Percentiles rank a stretch among this genome's conserved stretches.
phyloP scores from a whole-genome alignment of 1,140 invertebrate species.

The Drosophila pallidifrons region DNA sequence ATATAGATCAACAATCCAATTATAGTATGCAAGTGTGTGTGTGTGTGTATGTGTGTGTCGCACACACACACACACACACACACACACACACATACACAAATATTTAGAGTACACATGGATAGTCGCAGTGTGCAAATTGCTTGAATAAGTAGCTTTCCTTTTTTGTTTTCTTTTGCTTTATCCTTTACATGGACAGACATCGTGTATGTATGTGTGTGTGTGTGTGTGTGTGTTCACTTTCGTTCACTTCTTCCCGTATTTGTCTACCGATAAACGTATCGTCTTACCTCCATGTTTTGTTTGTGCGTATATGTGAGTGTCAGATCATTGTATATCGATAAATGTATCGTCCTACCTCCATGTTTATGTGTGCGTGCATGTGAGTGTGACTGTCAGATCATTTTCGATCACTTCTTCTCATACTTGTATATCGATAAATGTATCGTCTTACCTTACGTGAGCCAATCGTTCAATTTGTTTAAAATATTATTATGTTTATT shows the following conservation, averaged over 20 bases:
- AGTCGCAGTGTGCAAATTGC: constrained; percentile 2
- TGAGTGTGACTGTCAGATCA: not conserved
- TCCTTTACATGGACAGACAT: not conserved
- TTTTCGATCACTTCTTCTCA: too few relatives aligned
- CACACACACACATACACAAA: not conserved
- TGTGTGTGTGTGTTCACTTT: too few relatives aligned
- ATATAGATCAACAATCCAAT: constrained; percentile 45
- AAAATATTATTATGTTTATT: constrained; percentile 10
- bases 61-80: constrained; percentile 1
- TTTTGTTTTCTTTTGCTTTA: not conserved
- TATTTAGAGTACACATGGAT: constrained; percentile 3
- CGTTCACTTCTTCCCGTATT: too few relatives aligned
- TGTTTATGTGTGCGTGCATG: not conserved
- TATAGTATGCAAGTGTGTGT: constrained; percentile 17
- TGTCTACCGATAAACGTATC: too few relatives aligned
- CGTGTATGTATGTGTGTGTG: not conserved
- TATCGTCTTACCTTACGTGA: not conserved
- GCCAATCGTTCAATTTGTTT: constrained; percentile 11
- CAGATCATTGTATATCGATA: too few relatives aligned
- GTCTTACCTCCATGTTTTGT: too few relatives aligned
- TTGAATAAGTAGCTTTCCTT: not conserved
- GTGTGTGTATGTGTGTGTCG: not conserved
- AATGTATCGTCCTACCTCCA: too few relatives aligned
- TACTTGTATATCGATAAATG: too few relatives aligned
- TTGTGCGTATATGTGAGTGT: too few relatives aligned